Base-by-base conservation (phyloP, 2,888 invertebrate species). In the Tanypteryx hageni region DNA sequence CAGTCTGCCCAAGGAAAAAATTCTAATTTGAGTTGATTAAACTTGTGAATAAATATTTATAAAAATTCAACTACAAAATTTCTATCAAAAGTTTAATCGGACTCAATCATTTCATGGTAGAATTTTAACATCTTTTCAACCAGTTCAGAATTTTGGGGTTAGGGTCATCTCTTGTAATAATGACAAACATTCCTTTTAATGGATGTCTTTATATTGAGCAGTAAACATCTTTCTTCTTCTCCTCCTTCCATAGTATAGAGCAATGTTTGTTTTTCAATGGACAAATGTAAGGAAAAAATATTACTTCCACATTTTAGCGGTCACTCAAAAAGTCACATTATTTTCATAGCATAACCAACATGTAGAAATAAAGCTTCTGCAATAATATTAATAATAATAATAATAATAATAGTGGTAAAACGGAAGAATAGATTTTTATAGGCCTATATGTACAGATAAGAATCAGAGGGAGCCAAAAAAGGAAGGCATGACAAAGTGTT, bases 151-250 rank as follows among this genome's bases (percentile, higher is more conserved):
- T 68, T 89, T 18, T n/a, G 5, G 89, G 89, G 44, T 64, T n/a
- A 14, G n/a, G 31, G 44, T 44, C 44, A 22, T n/a, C n/a, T 18
- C 27, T 44, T n/a, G 13, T 18, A 89, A 83, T 27, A 44, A 89
- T 44, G 31, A 31, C 61, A 61, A 16, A 44, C 16, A 4, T 68
- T 64, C 44, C 18, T 89, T 89, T 89, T 89, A 89, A 44, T 61
- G 89, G 64, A 89, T 89, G 89, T 89, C 89, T 89, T 89, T 89
- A 89, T 89, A 89, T 89, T 89, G 89, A 89, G 89, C 89, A 89
- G 89, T 89, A 89, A 89, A 89, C 89, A 89, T 64, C 89, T 64
- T 44, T 44, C 89, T 64, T 27, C 68, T 68, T 18, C 89, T 16
- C 64, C 89, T 89, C 68, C 89, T 89, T 89, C 64, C 64, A 31